Conservation (phyloP, 2,113 vertebrate species). For the Scalopus aquaticus region DNA sequence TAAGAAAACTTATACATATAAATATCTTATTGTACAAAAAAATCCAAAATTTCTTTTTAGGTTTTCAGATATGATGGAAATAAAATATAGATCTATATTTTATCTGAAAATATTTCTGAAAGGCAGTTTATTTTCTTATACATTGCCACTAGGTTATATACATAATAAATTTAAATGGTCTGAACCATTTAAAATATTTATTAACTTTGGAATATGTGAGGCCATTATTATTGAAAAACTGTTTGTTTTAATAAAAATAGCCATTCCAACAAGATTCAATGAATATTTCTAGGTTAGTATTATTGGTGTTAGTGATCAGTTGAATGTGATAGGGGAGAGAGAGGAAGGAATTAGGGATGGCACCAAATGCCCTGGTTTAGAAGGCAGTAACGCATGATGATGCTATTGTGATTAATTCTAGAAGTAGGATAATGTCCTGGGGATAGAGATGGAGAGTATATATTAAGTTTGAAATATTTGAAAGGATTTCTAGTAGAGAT, state of each 20-base stretch:
- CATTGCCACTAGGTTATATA: neutral
- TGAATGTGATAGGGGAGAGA: neutral
- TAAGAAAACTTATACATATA: neutral
- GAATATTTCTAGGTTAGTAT: neutral
- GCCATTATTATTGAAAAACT: neutral
- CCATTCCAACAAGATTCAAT: neutral
- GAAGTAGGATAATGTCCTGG: neutral
- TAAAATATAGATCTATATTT: neutral
- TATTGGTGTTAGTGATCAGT: neutral
- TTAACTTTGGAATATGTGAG: neutral
- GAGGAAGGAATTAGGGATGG: neutral
- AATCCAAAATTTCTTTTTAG: neutral
- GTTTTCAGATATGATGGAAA: neutral
- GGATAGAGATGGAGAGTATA: neutral
- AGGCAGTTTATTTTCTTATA: constrained; percentile 4
- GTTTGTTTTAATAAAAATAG: neutral
- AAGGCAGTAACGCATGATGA: neutral
- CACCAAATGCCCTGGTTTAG: neutral
- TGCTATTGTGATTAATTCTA: neutral
- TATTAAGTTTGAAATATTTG: neutral
- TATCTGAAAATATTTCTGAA: constrained; percentile 8
- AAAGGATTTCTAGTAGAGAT: neutral
- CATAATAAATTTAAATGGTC: neutral
- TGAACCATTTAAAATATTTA: constrained; percentile 19
- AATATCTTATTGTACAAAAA: neutral